These are phyloP conservation scores for Allygus modestus DNA, from an alignment of 2,888 invertebrate species.

Conservation along the genomic window DNA sequence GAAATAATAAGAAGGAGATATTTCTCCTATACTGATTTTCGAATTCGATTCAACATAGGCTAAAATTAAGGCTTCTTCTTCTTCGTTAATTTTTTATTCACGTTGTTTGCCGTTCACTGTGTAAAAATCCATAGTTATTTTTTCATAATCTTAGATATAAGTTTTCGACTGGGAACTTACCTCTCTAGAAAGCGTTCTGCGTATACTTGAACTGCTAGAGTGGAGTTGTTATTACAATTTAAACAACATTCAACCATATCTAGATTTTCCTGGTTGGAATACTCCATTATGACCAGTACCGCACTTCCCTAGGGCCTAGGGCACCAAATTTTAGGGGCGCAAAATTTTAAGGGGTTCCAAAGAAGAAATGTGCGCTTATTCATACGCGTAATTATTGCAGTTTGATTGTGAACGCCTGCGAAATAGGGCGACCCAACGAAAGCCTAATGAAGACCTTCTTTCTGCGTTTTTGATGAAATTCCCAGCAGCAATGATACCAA, in stretches of 20 bases:
- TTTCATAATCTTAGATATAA: constrained; percentile 11
- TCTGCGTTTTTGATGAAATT: too few species aligned
- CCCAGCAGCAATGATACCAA: too few species aligned
- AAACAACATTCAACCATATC: constrained; percentile 45
- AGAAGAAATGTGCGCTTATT: too few species aligned
- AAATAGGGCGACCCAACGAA: too few species aligned
- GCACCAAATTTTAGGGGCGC: too few species aligned
- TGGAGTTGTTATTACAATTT: constrained; percentile 20
- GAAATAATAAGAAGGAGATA: too few species aligned
- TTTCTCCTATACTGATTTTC: constrained; percentile 5
- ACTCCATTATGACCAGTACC: too few species aligned
- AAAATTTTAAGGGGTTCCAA: too few species aligned
- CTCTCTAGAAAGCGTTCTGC: constrained; percentile 39
- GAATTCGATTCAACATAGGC: constrained; percentile 27
- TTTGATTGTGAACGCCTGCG: too few species aligned
- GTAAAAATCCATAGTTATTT: constrained; percentile 8
- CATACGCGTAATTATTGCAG: too few species aligned
- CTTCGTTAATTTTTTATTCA: constrained; percentile 28
- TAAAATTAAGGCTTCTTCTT: constrained; percentile 50
- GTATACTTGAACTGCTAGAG: constrained; percentile 11
- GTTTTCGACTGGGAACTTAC: constrained; percentile 8
- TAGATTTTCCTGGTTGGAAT: constrained; percentile 26
- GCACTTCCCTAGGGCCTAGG: too few species aligned
- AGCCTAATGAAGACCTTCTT: too few species aligned
- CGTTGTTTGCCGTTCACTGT: not conserved